Evolutionary conservation across 2,113 vertebrate species (phyloP), one percentile per base, ranked within the genome.

Genomic region (Phyllostomus hastatus): DNA sequence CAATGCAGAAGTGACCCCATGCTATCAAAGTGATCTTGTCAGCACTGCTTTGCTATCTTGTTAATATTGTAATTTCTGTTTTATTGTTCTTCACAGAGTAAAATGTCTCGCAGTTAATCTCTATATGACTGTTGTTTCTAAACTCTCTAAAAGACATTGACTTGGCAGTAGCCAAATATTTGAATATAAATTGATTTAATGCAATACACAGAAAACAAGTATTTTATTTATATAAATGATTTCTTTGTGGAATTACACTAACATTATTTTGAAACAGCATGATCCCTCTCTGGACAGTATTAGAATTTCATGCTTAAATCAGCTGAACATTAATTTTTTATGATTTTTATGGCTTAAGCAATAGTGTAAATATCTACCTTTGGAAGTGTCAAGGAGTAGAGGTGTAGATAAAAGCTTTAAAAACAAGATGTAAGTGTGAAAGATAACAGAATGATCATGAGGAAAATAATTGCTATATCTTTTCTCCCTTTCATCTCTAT

Each of bases 301-400:
- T 98, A 97, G 93, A 98, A 98, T 98, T 98, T 96, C 91, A 98
- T 98, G 97, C 92, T 94, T 95, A 98, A 98, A 98, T 98, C 79
- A 96, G 72, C 92, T 96, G 96, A 98, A 98, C 80, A 92, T 86
- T 98, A 91, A 96, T 98, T 97, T 98, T 82, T 82, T 33, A 50
- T 93, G 19, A 96, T 86, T 95, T 95, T 72, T 97, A 95, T 98
- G 73, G 98, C 76, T 97, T 96, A 50, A 33, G 50, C 41, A 95
- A 41, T 88, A 94, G 38, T 61, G 66, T 89, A 94, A 97, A 94
- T 84, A 35, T 93, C 86, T 92, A 7, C 93, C 69, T 67, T 84
- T 93, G 14, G 16, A 97, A 96, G 26, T 90, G 87, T 76, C 95
- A 95, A 31, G 69, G 97, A 96, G 33, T 64, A 94, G 50, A 97